These are phyloP conservation scores for Theristus sp. DNA, from an alignment of 2,888 invertebrate genomes.

Conservation along the genomic window DNA sequence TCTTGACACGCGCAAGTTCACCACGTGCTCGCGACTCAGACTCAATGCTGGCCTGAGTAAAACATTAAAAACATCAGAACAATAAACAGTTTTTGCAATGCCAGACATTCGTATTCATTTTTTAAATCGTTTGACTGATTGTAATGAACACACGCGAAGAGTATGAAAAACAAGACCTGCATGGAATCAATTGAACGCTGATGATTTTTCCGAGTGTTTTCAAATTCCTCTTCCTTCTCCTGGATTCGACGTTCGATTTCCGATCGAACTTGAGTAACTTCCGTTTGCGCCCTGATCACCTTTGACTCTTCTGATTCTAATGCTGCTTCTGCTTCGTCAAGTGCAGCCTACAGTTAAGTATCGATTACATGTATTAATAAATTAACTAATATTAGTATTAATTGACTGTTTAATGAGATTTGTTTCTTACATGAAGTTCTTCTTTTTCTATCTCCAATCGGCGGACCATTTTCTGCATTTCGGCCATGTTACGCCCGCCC, in stretches of 20 bases:
- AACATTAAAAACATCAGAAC: neutral
- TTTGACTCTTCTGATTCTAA: constrained; percentile 82
- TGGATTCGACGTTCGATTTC: constrained; percentile 94
- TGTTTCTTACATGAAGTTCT: constrained; percentile 68
- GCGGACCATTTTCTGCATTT: constrained; percentile 95
- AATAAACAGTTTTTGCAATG: too few species aligned
- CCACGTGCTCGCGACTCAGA: constrained; percentile 98
- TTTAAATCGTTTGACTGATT: neutral
- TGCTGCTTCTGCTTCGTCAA: constrained; percentile 86
- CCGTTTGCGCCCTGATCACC: constrained; percentile 72
- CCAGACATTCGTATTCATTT: too few species aligned
- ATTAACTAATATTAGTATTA: neutral
- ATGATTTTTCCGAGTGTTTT: constrained; percentile 64
- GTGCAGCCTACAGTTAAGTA: constrained; percentile 30
- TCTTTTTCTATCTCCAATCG: constrained; percentile 97
- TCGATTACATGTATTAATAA: neutral
- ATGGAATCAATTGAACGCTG: constrained; percentile 98
- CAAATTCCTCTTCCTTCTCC: constrained; percentile 99
- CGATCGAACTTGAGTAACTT: constrained; percentile 90
- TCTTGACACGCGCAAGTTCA: constrained; percentile 98
- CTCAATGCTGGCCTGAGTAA: constrained; percentile 75
- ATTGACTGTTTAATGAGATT: neutral
- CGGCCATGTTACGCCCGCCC: constrained; percentile 96
- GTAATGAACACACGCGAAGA: neutral
- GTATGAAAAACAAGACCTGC: too few species aligned